These are phyloP conservation scores for Drosophila littoralis DNA, from an alignment of 1,140 invertebrate genomes.

Conservation along the genomic window DNA sequence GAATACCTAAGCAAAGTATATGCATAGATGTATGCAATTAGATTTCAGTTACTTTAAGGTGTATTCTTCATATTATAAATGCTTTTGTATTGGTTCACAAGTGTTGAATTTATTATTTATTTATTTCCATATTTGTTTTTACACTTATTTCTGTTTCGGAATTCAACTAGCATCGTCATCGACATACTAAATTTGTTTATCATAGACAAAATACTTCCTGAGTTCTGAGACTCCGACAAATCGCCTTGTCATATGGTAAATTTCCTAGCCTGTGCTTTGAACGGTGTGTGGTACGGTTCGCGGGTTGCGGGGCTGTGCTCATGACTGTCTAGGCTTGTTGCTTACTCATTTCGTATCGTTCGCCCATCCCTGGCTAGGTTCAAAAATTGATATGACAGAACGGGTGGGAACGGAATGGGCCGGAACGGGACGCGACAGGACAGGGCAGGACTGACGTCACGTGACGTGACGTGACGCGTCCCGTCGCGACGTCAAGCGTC, in stretches of 20 bases:
- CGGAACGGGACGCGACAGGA: neutral
- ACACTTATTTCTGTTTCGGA: too few species aligned
- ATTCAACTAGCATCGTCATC: too few species aligned
- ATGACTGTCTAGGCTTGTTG: conserved; percentile 19
- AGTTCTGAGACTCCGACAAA: neutral
- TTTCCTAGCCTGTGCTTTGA: neutral
- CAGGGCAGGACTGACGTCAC: conserved; percentile 3
- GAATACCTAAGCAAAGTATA: too few species aligned
- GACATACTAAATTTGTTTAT: neutral
- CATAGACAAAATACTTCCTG: conserved; percentile 8
- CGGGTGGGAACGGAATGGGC: neutral
- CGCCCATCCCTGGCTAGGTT: neutral
- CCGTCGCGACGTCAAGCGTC: conserved; percentile 14
- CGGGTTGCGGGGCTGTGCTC: neutral
- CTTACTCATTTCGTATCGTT: conserved; percentile 26
- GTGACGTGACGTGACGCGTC: conserved; percentile 6
- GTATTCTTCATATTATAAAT: too few species aligned
- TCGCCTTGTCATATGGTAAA: neutral
- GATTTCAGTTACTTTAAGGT: too few species aligned
- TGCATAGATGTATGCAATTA: too few species aligned
- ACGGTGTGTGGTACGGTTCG: neutral
- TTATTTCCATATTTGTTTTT: too few species aligned
- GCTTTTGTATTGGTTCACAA: too few species aligned
- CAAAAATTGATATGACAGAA: conserved; percentile 36
- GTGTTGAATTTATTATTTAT: too few species aligned